These are phyloP conservation scores for Coelopa pilipes DNA, from an alignment of 2,888 invertebrate species.

Conservation along the genomic window DNA sequence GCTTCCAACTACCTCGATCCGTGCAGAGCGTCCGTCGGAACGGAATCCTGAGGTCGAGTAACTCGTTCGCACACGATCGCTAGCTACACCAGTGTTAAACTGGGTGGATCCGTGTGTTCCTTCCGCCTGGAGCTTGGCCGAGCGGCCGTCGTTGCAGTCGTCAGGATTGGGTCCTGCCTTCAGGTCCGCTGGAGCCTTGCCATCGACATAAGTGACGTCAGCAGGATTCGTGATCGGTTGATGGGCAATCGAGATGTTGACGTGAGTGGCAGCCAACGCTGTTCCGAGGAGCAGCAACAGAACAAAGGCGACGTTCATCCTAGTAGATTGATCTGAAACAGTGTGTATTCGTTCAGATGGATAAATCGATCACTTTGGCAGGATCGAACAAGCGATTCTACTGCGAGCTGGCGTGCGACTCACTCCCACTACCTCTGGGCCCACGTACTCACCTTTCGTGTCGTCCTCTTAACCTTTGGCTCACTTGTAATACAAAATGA, in stretches of 20 bases:
- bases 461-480: neutral
- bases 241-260: slow-evolving; percentile 59
- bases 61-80: slow-evolving; percentile 14
- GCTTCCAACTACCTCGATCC: slow-evolving; percentile 20
- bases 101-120: neutral
- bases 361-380: too few relatives aligned
- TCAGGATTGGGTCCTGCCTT: slow-evolving; percentile 51
- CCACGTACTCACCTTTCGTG: slow-evolving; percentile 9
- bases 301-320: slow-evolving; percentile 49
- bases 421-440: too few relatives aligned
- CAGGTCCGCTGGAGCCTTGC: slow-evolving; percentile 59
- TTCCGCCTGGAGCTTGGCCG: slow-evolving; percentile 40
- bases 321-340: slow-evolving; percentile 41
- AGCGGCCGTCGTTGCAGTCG: slow-evolving; percentile 39
- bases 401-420: too few relatives aligned
- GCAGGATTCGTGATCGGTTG: slow-evolving; percentile 67
- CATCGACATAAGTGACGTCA: slow-evolving; percentile 69
- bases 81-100: neutral
- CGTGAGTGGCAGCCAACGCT: slow-evolving; percentile 55
- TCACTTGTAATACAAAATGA: slow-evolving; percentile 11
- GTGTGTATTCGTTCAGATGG: too few relatives aligned
- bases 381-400: too few relatives aligned
- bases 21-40: slow-evolving; percentile 25
- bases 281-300: slow-evolving; percentile 53
- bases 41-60: slow-evolving; percentile 15